Conservation (phyloP, 1,140 invertebrate species). For the Melitaea cinxia region DNA sequence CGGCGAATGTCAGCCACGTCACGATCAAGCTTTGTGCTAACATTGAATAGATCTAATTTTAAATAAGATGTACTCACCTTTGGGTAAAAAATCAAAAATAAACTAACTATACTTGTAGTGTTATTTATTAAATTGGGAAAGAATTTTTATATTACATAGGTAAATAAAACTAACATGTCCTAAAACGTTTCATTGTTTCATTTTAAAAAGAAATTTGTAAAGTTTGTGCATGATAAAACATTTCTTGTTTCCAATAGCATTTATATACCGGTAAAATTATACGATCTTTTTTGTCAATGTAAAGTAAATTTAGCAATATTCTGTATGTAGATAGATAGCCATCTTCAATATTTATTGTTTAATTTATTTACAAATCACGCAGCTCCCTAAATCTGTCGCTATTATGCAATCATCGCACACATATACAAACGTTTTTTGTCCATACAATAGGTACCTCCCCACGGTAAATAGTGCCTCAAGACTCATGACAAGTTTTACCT, state of each 20-base stretch:
- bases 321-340: slow-evolving; percentile 2
- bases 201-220: background rate
- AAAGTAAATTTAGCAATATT: background rate
- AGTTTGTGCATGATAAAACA: background rate
- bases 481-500: slow-evolving; percentile 59
- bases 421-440: slow-evolving; percentile 60
- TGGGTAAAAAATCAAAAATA: slow-evolving; percentile 27
- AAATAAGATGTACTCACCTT: slow-evolving; percentile 51
- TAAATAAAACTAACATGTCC: too few species aligned
- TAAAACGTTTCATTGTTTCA: background rate
- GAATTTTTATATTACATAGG: too few species aligned
- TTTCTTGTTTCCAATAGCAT: too few species aligned
- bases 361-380: slow-evolving; percentile 60
- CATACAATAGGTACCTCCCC: slow-evolving; percentile 65
- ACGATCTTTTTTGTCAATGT: too few species aligned
- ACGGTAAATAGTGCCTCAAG: slow-evolving; percentile 64
- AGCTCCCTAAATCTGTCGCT: slow-evolving; percentile 60
- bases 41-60: slow-evolving; percentile 66
- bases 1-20: slow-evolving; percentile 79
- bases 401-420: slow-evolving; percentile 75
- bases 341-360: slow-evolving; percentile 26
- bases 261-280: too few species aligned
- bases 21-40: slow-evolving; percentile 71
- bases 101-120: background rate
- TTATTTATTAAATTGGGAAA: background rate